A percentile compares a stretch with the other conserved stretches of the same genome.
Conservation (phyloP, 2,888 invertebrate genomes). For the Oligia fasciuncula region DNA sequence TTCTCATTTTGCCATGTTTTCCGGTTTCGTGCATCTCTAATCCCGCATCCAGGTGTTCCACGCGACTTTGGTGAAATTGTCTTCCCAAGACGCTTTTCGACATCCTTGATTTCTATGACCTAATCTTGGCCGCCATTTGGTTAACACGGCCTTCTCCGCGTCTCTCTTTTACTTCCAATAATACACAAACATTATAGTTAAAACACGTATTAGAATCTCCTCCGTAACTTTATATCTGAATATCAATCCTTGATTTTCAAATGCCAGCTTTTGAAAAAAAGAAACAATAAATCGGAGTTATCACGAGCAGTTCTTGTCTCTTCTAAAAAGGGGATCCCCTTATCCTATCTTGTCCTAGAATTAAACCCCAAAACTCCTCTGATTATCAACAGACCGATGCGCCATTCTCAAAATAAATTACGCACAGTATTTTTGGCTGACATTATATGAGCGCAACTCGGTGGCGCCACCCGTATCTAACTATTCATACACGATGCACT, state of each 20-base stretch:
- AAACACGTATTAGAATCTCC: not conserved
- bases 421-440: conserved; percentile 52
- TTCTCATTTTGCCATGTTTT: not conserved
- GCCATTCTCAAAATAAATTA: conserved; percentile 53
- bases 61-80: not conserved
- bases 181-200: not conserved
- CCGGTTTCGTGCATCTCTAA: not conserved
- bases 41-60: not conserved
- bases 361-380: conserved; percentile 14
- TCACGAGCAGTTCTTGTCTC: not conserved
- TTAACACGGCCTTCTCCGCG: no score
- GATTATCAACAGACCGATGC: conserved; percentile 26
- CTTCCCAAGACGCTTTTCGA: not conserved
- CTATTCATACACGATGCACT: conserved; percentile 15
- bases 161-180: not conserved
- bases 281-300: no score
- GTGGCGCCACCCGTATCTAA: conserved; percentile 16
- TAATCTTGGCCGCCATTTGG: not conserved
- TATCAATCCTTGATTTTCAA: not conserved
- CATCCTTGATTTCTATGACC: not conserved
- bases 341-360: not conserved
- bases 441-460: conserved; percentile 27
- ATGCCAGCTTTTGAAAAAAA: conserved; percentile 3
- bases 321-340: not conserved
- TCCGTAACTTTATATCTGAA: not conserved